Evolutionary conservation across 2,113 vertebrate genomes (phyloP).

Genomic region (Mus musculus): DNA sequence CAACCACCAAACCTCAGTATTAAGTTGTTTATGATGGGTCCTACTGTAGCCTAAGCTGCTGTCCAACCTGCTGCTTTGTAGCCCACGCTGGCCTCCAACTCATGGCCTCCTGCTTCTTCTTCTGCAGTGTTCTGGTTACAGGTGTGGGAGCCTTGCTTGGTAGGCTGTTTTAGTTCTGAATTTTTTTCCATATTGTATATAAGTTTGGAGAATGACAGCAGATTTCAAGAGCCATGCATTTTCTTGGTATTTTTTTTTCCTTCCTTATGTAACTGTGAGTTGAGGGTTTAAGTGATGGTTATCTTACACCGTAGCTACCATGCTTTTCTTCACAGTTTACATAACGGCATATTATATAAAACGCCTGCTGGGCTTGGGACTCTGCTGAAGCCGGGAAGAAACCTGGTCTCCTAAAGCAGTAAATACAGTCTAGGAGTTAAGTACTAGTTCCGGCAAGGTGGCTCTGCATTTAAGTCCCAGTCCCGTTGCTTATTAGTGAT

Average conservation of each 20-base stretch:
- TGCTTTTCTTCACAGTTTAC: conserved; percentile 4
- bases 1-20: neutral
- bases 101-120: neutral
- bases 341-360: neutral
- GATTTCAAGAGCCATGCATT: conserved; percentile 14
- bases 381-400: neutral
- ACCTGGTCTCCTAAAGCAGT: neutral
- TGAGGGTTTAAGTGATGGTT: neutral
- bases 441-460: neutral
- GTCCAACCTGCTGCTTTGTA: neutral
- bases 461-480: neutral
- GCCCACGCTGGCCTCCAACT: neutral
- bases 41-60: neutral
- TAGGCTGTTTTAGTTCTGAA: conserved; percentile 15
- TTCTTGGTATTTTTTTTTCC: neutral
- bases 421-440: neutral
- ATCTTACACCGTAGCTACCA: neutral
- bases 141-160: neutral
- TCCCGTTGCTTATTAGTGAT: neutral
- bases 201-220: neutral
- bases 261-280: neutral
- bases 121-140: neutral
- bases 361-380: neutral
- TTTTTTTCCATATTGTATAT: neutral
- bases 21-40: neutral